Conservation (phyloP, 2,888 invertebrate species). For the Mythimna impura region DNA sequence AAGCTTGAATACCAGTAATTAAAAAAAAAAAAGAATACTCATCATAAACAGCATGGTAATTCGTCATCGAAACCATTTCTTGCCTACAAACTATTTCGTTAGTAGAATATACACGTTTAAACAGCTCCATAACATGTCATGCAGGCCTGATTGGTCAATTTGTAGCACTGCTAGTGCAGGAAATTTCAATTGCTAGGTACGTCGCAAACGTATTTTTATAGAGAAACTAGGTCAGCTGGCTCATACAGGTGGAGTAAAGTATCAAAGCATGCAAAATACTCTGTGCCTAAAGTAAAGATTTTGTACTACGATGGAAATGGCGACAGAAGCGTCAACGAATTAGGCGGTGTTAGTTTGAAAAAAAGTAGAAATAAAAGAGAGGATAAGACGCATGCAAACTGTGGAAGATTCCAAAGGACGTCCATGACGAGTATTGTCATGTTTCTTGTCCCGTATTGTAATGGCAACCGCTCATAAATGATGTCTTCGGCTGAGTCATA, state of each 20-base stretch:
- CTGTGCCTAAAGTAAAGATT: slow-evolving; percentile 9
- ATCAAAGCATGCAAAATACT: slow-evolving; percentile 36
- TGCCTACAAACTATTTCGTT: neutral
- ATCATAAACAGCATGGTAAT: neutral
- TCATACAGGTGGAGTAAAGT: slow-evolving; percentile 31
- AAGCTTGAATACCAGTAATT: too few relatives aligned
- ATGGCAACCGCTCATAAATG: neutral
- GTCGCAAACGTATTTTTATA: slow-evolving; percentile 56
- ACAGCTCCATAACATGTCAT: slow-evolving; percentile 52
- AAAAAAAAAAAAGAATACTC: neutral
- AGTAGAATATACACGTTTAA: slow-evolving; percentile 26
- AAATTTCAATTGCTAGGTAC: slow-evolving; percentile 63
- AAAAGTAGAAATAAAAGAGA: neutral
- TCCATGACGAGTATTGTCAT: neutral
- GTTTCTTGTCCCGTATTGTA: neutral
- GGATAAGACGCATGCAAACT: neutral
- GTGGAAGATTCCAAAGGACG: neutral
- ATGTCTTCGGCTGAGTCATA: slow-evolving; percentile 9
- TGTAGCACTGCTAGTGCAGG: slow-evolving; percentile 55
- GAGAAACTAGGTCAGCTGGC: slow-evolving; percentile 54
- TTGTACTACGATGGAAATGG: slow-evolving; percentile 6
- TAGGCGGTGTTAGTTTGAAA: neutral
- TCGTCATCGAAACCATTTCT: neutral
- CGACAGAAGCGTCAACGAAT: neutral
- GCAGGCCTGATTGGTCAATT: slow-evolving; percentile 54